These are phyloP conservation scores for Girardia tigrina DNA, from an alignment of 2,888 invertebrate species.

Conservation along the genomic window DNA sequence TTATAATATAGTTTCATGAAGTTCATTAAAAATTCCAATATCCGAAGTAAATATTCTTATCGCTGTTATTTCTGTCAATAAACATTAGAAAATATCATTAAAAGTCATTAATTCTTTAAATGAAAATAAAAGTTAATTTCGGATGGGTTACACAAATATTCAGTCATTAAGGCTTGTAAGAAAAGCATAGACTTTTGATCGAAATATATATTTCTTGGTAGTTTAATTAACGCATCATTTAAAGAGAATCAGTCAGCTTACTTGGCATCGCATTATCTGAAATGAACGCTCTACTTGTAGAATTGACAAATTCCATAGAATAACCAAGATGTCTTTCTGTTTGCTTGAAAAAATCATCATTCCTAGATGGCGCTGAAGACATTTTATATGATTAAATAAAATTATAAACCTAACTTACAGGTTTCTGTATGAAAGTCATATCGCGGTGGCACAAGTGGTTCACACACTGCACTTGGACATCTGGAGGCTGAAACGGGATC, in stretches of 20 bases:
- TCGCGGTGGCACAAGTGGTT: not conserved
- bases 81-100: too few relatives aligned
- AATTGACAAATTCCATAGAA: slow-evolving; percentile 9
- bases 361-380: not conserved
- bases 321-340: slow-evolving; percentile 5
- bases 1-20: too few relatives aligned
- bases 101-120: too few relatives aligned
- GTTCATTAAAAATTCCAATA: too few relatives aligned
- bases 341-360: slow-evolving; percentile 8
- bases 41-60: too few relatives aligned
- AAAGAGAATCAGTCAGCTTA: not conserved
- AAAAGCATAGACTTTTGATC: too few relatives aligned
- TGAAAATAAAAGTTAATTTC: too few relatives aligned
- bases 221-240: too few relatives aligned
- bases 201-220: too few relatives aligned
- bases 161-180: too few relatives aligned
- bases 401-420: not conserved
- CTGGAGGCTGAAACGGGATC: slow-evolving; percentile 3
- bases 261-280: slow-evolving; percentile 16
- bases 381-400: not conserved
- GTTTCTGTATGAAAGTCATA: slow-evolving; percentile 9
- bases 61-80: too few relatives aligned
- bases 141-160: not conserved
- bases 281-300: not conserved
- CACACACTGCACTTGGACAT: slow-evolving; percentile 15